phyloP scores from a whole-genome alignment of 2,113 vertebrate genomes.

The Polypterus senegalus region DNA sequence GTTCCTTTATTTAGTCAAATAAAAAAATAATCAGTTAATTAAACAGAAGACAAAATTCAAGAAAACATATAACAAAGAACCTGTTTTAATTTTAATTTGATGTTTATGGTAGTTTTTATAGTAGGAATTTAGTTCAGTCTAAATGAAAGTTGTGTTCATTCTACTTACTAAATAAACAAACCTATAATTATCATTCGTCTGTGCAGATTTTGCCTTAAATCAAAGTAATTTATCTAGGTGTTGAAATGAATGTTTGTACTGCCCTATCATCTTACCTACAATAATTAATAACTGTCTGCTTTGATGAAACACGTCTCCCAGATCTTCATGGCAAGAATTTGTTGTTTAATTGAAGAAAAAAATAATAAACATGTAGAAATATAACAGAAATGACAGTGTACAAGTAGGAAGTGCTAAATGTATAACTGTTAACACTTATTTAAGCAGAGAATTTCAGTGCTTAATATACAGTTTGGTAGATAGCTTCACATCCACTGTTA shows the following conservation, averaged over 20 bases:
- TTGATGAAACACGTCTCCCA: not conserved
- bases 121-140: not conserved
- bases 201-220: slow-evolving; percentile 4
- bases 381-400: not conserved
- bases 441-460: slow-evolving; percentile 9
- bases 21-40: no score
- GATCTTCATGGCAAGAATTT: no score
- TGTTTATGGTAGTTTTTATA: not conserved
- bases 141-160: slow-evolving; percentile 5
- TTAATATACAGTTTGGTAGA: slow-evolving; percentile 38
- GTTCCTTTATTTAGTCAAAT: no score
- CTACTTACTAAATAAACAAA: slow-evolving; percentile 3
- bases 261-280: not conserved
- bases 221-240: not conserved
- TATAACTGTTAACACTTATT: not conserved
- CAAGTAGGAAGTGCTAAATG: not conserved
- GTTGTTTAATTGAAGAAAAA: no score
- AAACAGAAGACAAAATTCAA: no score
- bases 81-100: no score
- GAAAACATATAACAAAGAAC: no score
- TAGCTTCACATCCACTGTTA: slow-evolving; percentile 29
- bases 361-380: no score
- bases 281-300: slow-evolving; percentile 2
- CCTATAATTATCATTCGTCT: slow-evolving; percentile 3
- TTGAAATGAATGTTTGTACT: not conserved